Base-by-base conservation (phyloP, 1,140 invertebrate genomes). In the Harpegnathos saltator region DNA sequence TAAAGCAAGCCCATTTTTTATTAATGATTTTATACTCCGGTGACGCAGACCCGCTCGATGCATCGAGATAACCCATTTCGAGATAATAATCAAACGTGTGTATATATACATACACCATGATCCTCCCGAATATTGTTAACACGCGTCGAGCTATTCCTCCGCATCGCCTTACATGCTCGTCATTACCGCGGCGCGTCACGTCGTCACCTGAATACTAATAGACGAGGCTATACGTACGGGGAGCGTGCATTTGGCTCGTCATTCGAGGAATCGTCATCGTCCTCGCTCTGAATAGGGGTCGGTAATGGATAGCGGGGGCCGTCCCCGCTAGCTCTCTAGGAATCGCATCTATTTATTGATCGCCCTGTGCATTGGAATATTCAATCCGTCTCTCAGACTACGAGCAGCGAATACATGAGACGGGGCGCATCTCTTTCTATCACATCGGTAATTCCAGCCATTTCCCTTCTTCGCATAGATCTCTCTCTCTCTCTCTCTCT, bases 311-410 rank as follows among this genome's bases (percentile, higher is more conserved):
- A 88, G 62, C 38, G 59, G 80, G 54, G 71, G 58, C 48, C 59
- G 48, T 0, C 71, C 56, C 72, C 71, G 19, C 33, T 80, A 85
- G 82, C 77, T 89, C 75, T 59, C 69, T 83, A 89, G 87, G 83
- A 89, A 89, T 88, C 68, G 87, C 83, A 78, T 88, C 87, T 88
- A 89, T 89, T 89, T 89, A 89, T 89, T 74, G 87, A 89, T 89
- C 87, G 83, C 62, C 83, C 66, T 33, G 52, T 88, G 75, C 72
- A 85, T 73, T 54, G 72, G 86, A 89, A 88, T 89, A 88, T 85
- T 88, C 87, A 77, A 71, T 85, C 68, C 22, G 66, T 68, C 38
- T 52, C 44, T 62, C 50, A 33, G 52, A 72, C 63, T 59, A 38
- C 69, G 44, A 71, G 22, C 26, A 48, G 52, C n/a, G 44, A 59